Evolutionary conservation across 2,797 vertebrate genomes (phyloP).

Genomic region (Perdix hodgsoniae): DNA sequence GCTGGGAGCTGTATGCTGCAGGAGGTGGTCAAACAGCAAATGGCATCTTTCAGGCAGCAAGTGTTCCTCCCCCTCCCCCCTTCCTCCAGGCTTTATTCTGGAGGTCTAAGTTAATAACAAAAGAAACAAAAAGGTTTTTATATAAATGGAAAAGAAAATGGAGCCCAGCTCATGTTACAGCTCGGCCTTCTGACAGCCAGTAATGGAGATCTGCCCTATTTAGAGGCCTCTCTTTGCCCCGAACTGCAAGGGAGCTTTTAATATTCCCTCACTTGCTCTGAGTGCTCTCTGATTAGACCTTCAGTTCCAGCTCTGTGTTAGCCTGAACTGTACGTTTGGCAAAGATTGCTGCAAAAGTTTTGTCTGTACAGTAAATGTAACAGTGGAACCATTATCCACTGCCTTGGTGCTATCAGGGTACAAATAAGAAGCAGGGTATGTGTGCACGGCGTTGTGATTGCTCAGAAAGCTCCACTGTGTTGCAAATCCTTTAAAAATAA

Average conservation of each 20-base stretch:
- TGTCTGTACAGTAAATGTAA: conserved; percentile 29
- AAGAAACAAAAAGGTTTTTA: conserved; percentile 77
- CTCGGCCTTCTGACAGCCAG: conserved; percentile 71
- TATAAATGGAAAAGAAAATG: conserved; percentile 73
- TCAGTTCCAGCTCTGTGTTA: not conserved
- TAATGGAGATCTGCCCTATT: conserved; percentile 63
- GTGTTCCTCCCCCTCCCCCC: conserved; percentile 31
- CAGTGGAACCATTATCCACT: not conserved
- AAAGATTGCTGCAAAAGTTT: conserved; percentile 23
- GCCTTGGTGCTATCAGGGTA: not conserved
- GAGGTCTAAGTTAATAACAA: conserved; percentile 72
- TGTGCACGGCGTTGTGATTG: not conserved
- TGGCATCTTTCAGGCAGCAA: conserved; percentile 45
- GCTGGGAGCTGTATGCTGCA: not conserved
- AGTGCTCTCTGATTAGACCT: conserved; percentile 61
- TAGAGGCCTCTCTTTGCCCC: conserved; percentile 61
- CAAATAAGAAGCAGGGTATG: not conserved
- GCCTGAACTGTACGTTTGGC: conserved; percentile 44
- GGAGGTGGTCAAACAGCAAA: conserved; percentile 21
- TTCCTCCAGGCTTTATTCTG: conserved; percentile 65
- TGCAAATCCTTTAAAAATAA: conserved; percentile 47
- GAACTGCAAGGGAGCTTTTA: conserved; percentile 50
- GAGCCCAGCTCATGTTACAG: conserved; percentile 72
- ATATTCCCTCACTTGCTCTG: conserved; percentile 47
- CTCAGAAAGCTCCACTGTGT: conserved; percentile 16